These are phyloP conservation scores for Temnothorax curvispinosus DNA, from an alignment of 1,140 invertebrate genomes.

Conservation along the genomic window DNA sequence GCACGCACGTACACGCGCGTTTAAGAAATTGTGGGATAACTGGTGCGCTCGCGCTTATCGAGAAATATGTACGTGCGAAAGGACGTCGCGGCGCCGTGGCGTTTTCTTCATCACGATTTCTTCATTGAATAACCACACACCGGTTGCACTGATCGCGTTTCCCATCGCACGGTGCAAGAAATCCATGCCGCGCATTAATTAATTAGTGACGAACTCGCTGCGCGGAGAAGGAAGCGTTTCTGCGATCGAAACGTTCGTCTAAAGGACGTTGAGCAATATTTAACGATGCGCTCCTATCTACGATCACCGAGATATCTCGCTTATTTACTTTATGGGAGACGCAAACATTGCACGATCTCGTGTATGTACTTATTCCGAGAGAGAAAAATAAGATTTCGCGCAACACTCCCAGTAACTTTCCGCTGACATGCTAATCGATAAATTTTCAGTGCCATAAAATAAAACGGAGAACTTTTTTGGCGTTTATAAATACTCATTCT, in stretches of 20 bases:
- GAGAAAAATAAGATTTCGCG: not conserved
- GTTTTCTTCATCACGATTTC: conserved; percentile 40
- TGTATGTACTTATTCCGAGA: not conserved
- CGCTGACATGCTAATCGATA: not conserved
- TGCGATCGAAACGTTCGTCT: not conserved
- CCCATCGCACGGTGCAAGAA: conserved; percentile 43
- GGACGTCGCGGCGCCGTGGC: not conserved
- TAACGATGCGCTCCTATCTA: not conserved
- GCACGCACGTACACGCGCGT: conserved; percentile 17
- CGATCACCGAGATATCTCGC: conserved; percentile 10
- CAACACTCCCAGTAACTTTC: not conserved
- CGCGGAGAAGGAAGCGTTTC: not conserved
- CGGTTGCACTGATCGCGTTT: conserved; percentile 8
- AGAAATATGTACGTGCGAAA: conserved; percentile 38
- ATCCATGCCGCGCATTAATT: conserved; percentile 42
- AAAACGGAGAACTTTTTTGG: not conserved
- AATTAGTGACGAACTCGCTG: not conserved
- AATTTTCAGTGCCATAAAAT: not conserved
- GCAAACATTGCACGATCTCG: not conserved
- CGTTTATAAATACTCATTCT: not conserved
- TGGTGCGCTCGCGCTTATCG: conserved; percentile 7
- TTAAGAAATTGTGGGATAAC: conserved; percentile 54
- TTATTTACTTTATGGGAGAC: not conserved
- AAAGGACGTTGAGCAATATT: not conserved
- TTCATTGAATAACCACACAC: not conserved